These are phyloP conservation scores for Nanorana parkeri DNA, from an alignment of 2,113 vertebrate genomes.

Conservation along the genomic window DNA sequence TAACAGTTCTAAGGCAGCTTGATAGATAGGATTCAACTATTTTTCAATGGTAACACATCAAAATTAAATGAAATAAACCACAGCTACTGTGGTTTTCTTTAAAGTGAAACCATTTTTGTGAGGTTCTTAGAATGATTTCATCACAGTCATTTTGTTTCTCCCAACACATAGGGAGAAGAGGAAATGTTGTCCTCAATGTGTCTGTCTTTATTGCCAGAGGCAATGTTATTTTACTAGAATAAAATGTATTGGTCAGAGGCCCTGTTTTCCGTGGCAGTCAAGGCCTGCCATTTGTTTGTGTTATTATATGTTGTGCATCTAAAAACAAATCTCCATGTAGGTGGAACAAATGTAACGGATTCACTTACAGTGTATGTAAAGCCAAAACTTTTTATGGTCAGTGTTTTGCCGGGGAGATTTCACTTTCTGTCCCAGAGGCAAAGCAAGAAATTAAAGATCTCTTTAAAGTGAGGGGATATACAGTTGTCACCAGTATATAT, in stretches of 20 bases:
- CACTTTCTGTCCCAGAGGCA: too few relatives aligned
- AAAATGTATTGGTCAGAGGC: conserved; percentile 72
- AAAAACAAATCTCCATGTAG: conserved; percentile 52
- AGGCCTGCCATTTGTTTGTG: conserved; percentile 70
- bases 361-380: not conserved
- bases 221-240: conserved; percentile 72
- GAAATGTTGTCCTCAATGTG: conserved; percentile 46
- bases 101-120: conserved; percentile 25
- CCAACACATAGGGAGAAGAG: not conserved
- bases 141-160: not conserved
- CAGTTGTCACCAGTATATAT: too few relatives aligned
- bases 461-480: too few relatives aligned
- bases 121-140: not conserved
- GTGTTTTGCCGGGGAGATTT: too few relatives aligned
- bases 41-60: not conserved
- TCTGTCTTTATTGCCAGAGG: conserved; percentile 67
- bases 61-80: conserved; percentile 18
- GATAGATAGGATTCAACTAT: not conserved
- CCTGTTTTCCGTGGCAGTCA: conserved; percentile 78
- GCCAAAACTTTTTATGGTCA: too few relatives aligned
- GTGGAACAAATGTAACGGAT: not conserved
- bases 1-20: not conserved
- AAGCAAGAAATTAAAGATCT: too few relatives aligned
- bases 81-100: conserved; percentile 22
- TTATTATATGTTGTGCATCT: conserved; percentile 61